Base-by-base conservation (phyloP, 2,113 vertebrate species). In the Zootoca vivipara region DNA sequence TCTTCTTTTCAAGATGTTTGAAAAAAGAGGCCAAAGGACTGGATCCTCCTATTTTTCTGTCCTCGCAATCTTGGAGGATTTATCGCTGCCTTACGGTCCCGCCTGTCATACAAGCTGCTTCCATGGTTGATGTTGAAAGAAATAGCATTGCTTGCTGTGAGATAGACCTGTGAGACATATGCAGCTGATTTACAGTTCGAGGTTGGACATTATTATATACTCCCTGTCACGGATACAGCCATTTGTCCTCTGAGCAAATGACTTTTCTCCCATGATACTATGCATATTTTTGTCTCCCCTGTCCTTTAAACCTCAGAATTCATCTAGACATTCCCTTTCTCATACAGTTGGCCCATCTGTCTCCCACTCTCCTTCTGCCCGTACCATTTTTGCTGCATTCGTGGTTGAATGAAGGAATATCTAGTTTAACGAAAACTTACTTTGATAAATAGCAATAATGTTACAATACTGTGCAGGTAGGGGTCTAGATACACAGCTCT, bases 111-210 rank as follows among this genome's bases (percentile, higher is more conserved):
- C 1, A 88, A 69, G 79, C 84, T 93, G 28, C 38, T 89, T 86
- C 30, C 35, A 75, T 74, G 1, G 40, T 84, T 91, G 86, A 4
- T 73, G n/a, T 30, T 87, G 86, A 89, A 91, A 87, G 75, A 90
- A 62, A 87, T 56, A 86, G 38, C 69, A 85, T 38, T 70, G 42
- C 33, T 65, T 83, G 42, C 83, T 85, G 77, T 9, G 91, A 89
- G 88, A 89, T 87, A 87, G 73, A n/a, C 15, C 84, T 73, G 35
- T 78, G 82, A 91, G 89, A 92, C 87, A 82, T 78, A 89, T 74
- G 30, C 40, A 77, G 86, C 40, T 85, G 74, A 90, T 85, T 92
- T 91, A 86, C 40, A 87, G 33, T 87, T 88, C 87, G 69, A 30
- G 87, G 7, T 28, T 85, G 62, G 65, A 58, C 52, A 88, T 91